Evolutionary conservation across 2,113 vertebrate species (phyloP).

Genomic region (Syrmaticus mikado): DNA sequence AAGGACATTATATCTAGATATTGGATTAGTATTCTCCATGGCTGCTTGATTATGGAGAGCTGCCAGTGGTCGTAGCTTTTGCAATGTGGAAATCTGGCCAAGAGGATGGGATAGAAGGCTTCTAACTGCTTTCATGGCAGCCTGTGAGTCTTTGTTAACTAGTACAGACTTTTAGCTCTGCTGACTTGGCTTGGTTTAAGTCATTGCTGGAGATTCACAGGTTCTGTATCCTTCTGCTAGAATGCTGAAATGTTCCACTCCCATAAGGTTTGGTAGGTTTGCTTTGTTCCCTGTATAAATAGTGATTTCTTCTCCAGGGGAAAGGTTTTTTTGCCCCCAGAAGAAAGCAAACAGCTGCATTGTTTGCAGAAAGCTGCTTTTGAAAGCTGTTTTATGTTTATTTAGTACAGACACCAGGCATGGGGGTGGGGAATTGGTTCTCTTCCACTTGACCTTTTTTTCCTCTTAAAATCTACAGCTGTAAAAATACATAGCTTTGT

Average conservation of each 20-base stretch:
- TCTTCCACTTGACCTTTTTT: conserved; percentile 30
- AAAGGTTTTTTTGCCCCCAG: conserved; percentile 31
- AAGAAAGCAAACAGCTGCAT: conserved; percentile 69
- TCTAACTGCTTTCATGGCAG: neutral
- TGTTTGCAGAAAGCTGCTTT: conserved; percentile 75
- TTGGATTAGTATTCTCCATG: neutral
- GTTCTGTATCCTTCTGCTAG: neutral
- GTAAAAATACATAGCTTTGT: conserved; percentile 35
- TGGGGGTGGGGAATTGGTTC: conserved; percentile 37
- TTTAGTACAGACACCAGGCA: conserved; percentile 40
- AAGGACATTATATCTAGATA: neutral
- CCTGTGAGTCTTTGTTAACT: neutral
- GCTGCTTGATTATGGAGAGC: neutral
- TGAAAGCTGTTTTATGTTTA: conserved; percentile 67
- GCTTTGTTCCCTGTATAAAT: conserved; percentile 27
- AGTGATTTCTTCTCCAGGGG: conserved; percentile 52
- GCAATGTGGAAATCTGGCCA: neutral
- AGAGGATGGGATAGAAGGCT: neutral
- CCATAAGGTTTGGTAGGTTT: neutral
- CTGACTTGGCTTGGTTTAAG: neutral
- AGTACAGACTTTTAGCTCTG: neutral
- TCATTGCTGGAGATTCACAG: neutral
- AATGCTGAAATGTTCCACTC: neutral
- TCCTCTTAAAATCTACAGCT: neutral
- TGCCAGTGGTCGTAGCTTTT: neutral